Conservation (phyloP, 2,888 invertebrate genomes). For the Catocala sponsa region DNA sequence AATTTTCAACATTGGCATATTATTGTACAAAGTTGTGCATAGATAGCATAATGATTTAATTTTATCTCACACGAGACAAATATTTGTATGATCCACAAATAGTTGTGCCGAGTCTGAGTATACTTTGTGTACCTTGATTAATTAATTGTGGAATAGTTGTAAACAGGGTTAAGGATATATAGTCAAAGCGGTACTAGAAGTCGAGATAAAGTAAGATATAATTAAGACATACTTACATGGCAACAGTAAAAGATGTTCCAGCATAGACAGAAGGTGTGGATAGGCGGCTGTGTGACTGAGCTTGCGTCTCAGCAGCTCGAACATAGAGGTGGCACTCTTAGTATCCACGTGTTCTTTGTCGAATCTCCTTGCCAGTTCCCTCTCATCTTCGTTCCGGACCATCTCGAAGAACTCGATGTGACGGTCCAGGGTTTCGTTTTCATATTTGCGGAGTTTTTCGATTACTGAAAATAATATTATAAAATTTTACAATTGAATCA, state of each 20-base stretch:
- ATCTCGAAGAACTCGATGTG: conserved; percentile 99
- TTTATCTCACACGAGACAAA: too few species aligned
- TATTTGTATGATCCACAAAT: too few species aligned
- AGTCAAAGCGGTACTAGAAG: too few species aligned
- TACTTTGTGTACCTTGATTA: too few species aligned
- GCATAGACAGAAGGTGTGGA: conserved; percentile 96
- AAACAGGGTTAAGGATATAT: too few species aligned
- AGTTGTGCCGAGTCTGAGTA: too few species aligned
- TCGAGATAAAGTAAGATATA: too few species aligned
- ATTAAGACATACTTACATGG: conserved; percentile 80
- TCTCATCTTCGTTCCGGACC: conserved; percentile 98
- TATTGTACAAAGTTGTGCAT: too few species aligned
- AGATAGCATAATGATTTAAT: too few species aligned
- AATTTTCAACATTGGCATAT: too few species aligned
- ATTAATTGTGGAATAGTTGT: too few species aligned
- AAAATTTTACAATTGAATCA: too few species aligned
- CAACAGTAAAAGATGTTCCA: conserved; percentile 95
- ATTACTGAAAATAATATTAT: conserved; percentile 88
- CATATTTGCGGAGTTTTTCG: conserved; percentile 96
- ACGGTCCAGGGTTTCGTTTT: conserved; percentile 97
- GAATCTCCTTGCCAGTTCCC: conserved; percentile 96
- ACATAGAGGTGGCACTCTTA: conserved; percentile 97
- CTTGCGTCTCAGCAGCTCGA: conserved; percentile 95
- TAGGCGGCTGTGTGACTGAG: conserved; percentile 97
- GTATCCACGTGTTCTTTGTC: conserved; percentile 97